Evolutionary conservation across 2,888 invertebrate species (phyloP), one percentile per base, ranked within the genome.

Genomic region (Macaria liturata): DNA sequence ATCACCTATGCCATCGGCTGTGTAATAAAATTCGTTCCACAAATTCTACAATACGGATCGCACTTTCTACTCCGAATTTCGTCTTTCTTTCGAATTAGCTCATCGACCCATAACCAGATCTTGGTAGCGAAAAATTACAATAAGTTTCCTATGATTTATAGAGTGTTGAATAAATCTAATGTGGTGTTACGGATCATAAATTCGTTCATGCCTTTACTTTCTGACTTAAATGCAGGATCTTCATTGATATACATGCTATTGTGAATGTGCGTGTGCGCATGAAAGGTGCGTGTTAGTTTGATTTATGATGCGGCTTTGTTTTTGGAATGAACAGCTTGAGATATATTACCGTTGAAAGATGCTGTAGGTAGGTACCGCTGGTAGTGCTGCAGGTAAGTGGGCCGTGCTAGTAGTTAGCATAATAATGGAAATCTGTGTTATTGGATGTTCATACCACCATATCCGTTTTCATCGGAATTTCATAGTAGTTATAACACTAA

Each of bases 141-240:
- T 74, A 74, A 62, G 9, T 53, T 54, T 42, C 45, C 55, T 60
- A 71, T 70, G 75, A 81, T 82, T 80, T 84, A 84, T 60, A 39
- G 32, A 34, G 55, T 52, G 59, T 52, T 60, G 55, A 60, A 60
- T 56, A 56, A 49, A 56, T 74, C 68, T 75, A 76, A 81, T 79
- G 79, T 71, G 81, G 79, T 77, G 83, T 82, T 81, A 83, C 79
- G 84, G 81, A 61, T 78, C 85, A 82, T 88, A 88, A 88, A 89
- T 88, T 83, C 78, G 78, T 79, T 75, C 70, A 74, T 74, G 75
- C 82, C 77, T 81, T 83, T 83, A 72, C 74, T 67, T 20, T 67
- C 59, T 66, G 69, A 69, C 70, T 69, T 74, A 75, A 70, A 73
- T 59, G 54, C 52, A 55, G 54, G 51, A 48, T 46, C 57, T 66